Evolutionary conservation across 2,797 vertebrate genomes (phyloP).

Genomic region (Chrysocyon brachyurus): DNA sequence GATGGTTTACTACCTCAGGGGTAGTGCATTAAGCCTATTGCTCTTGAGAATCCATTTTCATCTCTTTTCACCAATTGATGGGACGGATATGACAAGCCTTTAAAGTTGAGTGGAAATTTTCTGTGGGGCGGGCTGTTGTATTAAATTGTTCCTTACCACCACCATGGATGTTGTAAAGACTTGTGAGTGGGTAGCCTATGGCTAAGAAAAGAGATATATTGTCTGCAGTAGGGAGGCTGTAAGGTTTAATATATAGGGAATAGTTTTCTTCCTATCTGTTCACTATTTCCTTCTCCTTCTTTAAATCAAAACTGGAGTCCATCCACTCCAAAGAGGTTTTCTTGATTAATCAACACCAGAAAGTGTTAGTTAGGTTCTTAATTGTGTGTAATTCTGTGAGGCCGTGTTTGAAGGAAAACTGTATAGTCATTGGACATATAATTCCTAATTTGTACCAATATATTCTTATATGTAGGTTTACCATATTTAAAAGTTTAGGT

Average conservation of each 20-base stretch:
- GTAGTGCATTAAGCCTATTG: slow-evolving; percentile 85
- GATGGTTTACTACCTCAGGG: slow-evolving; percentile 85
- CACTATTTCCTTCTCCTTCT: slow-evolving; percentile 70
- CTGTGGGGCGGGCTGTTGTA: slow-evolving; percentile 80
- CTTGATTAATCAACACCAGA: slow-evolving; percentile 68
- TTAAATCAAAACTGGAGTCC: slow-evolving; percentile 69
- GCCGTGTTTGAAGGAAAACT: slow-evolving; percentile 63
- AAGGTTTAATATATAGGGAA: slow-evolving; percentile 79
- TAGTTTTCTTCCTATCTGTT: slow-evolving; percentile 75
- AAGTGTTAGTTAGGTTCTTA: slow-evolving; percentile 69
- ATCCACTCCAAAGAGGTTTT: slow-evolving; percentile 63
- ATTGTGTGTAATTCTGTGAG: slow-evolving; percentile 58
- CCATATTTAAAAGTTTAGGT: slow-evolving; percentile 44
- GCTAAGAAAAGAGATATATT: slow-evolving; percentile 83
- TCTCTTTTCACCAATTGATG: slow-evolving; percentile 84
- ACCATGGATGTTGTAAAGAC: slow-evolving; percentile 82
- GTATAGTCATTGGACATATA: background rate
- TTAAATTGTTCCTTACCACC: slow-evolving; percentile 83
- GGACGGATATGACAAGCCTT: slow-evolving; percentile 84
- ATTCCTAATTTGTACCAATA: slow-evolving; percentile 47
- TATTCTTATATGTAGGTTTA: slow-evolving; percentile 50
- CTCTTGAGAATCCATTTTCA: slow-evolving; percentile 86
- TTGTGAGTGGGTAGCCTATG: slow-evolving; percentile 78
- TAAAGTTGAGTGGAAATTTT: slow-evolving; percentile 85
- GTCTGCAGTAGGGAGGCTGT: slow-evolving; percentile 68